These are phyloP conservation scores for Sapajus apella DNA, from an alignment of 2,113 vertebrate genomes.

Conservation along the genomic window DNA sequence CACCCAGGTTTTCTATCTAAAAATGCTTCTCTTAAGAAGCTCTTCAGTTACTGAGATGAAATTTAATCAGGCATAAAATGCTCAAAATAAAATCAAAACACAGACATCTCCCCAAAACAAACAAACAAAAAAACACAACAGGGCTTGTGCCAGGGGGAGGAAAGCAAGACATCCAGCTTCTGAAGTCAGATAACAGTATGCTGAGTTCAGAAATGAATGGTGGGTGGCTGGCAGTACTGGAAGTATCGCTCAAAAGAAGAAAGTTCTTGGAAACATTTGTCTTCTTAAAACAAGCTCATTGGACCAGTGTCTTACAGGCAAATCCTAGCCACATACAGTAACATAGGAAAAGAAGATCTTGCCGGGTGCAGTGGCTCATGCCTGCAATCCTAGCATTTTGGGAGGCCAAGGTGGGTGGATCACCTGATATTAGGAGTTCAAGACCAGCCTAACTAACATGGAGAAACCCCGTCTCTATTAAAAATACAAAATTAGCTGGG, in stretches of 20 bases:
- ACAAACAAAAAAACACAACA: neutral
- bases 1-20: neutral
- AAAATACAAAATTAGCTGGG: no score
- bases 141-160: neutral
- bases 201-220: neutral
- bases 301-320: neutral
- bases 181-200: neutral
- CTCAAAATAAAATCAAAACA: slow-evolving; percentile 1
- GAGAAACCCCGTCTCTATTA: no score
- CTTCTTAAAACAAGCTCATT: neutral
- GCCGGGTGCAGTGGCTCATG: no score
- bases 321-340: neutral
- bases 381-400: no score
- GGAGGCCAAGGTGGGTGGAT: no score
- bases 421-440: no score
- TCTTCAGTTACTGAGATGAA: neutral
- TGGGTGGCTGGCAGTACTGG: neutral
- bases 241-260: neutral
- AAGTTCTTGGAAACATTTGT: slow-evolving; percentile 30
- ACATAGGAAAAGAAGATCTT: neutral
- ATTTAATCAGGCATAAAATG: slow-evolving; percentile 18
- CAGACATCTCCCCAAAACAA: neutral
- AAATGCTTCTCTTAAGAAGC: neutral
- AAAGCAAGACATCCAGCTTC: neutral
- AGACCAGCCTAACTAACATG: no score